Evolutionary conservation across 2,113 vertebrate species (phyloP).

Genomic region (Serilophus lunatus): DNA sequence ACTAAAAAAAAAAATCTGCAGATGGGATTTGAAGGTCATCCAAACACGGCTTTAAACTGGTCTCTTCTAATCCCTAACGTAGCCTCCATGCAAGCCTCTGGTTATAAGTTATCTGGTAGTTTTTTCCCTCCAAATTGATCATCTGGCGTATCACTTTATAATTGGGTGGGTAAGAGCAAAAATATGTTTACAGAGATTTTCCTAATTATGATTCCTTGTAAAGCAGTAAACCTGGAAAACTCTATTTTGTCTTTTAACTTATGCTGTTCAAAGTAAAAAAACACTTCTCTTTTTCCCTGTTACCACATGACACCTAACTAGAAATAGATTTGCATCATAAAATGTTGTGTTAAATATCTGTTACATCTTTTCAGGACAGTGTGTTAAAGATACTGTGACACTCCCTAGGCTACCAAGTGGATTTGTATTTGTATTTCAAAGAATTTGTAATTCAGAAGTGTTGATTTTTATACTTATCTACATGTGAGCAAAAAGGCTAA

Average conservation of each 20-base stretch:
- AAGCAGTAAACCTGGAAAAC: background rate
- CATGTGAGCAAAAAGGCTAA: background rate
- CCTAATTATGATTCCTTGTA: background rate
- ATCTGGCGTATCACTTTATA: background rate
- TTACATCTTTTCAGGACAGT: background rate
- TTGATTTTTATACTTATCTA: background rate
- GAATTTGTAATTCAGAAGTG: background rate
- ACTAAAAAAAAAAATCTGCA: slow-evolving; percentile 29
- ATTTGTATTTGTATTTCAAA: background rate
- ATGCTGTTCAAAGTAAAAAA: background rate
- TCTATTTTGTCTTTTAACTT: background rate
- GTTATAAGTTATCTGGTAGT: background rate
- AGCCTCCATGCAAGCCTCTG: background rate
- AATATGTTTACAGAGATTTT: background rate
- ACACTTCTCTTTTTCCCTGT: background rate
- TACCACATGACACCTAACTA: background rate
- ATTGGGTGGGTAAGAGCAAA: background rate
- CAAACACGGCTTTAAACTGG: slow-evolving; percentile 45
- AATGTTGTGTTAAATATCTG: background rate
- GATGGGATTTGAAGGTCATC: slow-evolving; percentile 65
- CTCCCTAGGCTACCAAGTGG: background rate
- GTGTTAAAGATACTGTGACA: background rate
- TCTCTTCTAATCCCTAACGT: background rate
- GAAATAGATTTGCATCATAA: background rate
- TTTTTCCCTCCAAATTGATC: background rate